Conservation (phyloP, 2,888 invertebrate genomes). For the Rotaria macrura region DNA sequence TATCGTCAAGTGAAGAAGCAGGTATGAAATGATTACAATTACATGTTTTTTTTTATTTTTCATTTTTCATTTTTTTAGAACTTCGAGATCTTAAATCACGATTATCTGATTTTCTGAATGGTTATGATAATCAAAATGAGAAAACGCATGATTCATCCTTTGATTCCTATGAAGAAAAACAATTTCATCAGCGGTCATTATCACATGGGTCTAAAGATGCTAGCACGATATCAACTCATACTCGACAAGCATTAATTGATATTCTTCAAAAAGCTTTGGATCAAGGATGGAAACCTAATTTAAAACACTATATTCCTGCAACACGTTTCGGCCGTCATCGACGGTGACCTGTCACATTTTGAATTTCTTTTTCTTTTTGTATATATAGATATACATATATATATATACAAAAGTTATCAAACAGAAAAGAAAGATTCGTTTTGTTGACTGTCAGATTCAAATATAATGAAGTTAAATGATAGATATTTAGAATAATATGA, state of each 20-base stretch:
- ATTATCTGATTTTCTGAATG: no score
- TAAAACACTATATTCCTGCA: not conserved
- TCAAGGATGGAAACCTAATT: not conserved
- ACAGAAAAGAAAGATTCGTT: not conserved
- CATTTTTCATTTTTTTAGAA: not conserved
- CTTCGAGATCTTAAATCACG: not conserved
- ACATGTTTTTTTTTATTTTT: no score
- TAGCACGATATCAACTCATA: not conserved
- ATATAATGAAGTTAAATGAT: no score
- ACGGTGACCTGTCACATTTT: not conserved
- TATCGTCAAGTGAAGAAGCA: no score
- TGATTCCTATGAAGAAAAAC: not conserved
- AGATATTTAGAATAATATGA: no score
- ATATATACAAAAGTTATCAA: no score
- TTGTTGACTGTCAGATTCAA: no score
- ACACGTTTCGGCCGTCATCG: not conserved
- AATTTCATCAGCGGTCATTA: not conserved
- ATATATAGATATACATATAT: not conserved
- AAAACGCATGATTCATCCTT: not conserved
- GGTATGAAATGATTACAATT: no score
- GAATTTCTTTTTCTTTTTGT: not conserved
- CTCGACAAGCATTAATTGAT: not conserved
- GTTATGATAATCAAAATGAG: no score
- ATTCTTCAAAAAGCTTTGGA: not conserved
- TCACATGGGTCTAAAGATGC: not conserved